Conservation (phyloP, 2,888 invertebrate species). For the Drosophila lacicola region DNA sequence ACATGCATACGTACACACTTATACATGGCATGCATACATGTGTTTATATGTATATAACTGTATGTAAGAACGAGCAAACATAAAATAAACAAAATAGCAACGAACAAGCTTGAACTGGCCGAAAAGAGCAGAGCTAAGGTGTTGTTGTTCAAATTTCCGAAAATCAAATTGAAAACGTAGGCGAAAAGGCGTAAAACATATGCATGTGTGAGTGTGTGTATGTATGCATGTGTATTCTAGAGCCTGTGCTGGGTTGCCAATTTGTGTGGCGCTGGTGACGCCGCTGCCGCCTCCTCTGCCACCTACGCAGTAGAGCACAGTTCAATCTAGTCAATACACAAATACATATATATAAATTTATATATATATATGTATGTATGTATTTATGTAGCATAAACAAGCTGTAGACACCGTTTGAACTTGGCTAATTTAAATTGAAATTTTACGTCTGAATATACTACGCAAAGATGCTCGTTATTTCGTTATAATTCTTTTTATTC, state of each 20-base stretch:
- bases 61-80: slow-evolving; percentile 55
- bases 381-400: slow-evolving; percentile 39
- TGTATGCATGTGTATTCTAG: slow-evolving; percentile 33
- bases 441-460: slow-evolving; percentile 35
- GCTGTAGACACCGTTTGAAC: slow-evolving; percentile 63
- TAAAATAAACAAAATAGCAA: slow-evolving; percentile 73
- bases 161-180: slow-evolving; percentile 76
- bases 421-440: slow-evolving; percentile 64
- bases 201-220: slow-evolving; percentile 13
- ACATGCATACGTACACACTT: slow-evolving; percentile 16
- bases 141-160: slow-evolving; percentile 66
- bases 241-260: slow-evolving; percentile 65
- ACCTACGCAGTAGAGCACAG: slow-evolving; percentile 53
- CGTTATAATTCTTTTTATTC: slow-evolving; percentile 4
- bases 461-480: slow-evolving; percentile 24
- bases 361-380: slow-evolving; percentile 14
- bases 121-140: slow-evolving; percentile 70
- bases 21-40: slow-evolving; percentile 2
- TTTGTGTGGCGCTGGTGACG: slow-evolving; percentile 52
- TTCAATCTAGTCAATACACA: slow-evolving; percentile 40
- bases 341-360: slow-evolving; percentile 11
- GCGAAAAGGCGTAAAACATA: slow-evolving; percentile 65
- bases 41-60: slow-evolving; percentile 1
- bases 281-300: slow-evolving; percentile 33
- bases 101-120: slow-evolving; percentile 68